Evolutionary conservation across 2,797 vertebrate genomes (phyloP).

Genomic region (Enoplosus armatus): DNA sequence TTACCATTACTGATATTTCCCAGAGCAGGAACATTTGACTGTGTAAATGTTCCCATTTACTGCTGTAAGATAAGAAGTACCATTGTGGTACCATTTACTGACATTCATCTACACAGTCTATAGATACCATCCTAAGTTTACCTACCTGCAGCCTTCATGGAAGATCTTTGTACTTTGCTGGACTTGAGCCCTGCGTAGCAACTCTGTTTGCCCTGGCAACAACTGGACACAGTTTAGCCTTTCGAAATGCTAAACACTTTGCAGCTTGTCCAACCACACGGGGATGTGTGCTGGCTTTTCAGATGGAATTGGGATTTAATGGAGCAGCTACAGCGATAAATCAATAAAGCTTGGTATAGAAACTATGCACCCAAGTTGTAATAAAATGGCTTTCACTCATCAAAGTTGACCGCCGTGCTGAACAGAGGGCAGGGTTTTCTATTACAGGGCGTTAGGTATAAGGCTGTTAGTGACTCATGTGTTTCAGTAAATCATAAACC

Average conservation of each 20-base stretch:
- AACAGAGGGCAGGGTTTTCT: constrained; percentile 24
- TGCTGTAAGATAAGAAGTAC: constrained; percentile 27
- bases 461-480: constrained; percentile 34
- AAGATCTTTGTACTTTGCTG: constrained; percentile 48
- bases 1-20: constrained; percentile 20
- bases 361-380: constrained; percentile 28
- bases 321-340: constrained; percentile 31
- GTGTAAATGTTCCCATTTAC: constrained; percentile 8
- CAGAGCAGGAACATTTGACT: constrained; percentile 23
- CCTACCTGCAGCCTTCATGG: constrained; percentile 4
- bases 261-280: constrained; percentile 18
- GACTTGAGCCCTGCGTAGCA: constrained; percentile 57
- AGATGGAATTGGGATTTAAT: constrained; percentile 52
- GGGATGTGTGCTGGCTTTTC: constrained; percentile 22
- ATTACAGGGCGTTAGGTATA: constrained; percentile 31
- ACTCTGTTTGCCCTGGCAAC: constrained; percentile 63
- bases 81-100: constrained; percentile 3
- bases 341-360: constrained; percentile 48
- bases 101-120: constrained; percentile 24
- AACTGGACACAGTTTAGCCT: constrained; percentile 32
- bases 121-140: constrained; percentile 1
- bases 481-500: constrained; percentile 75
- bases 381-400: constrained; percentile 38
- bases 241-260: constrained; percentile 13
- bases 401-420: constrained; percentile 9